Percentiles rank a stretch among this genome's conserved stretches.
Evolutionary conservation across 2,888 invertebrate genomes (phyloP).

Genomic region (Pandemis cinnamomeana): DNA sequence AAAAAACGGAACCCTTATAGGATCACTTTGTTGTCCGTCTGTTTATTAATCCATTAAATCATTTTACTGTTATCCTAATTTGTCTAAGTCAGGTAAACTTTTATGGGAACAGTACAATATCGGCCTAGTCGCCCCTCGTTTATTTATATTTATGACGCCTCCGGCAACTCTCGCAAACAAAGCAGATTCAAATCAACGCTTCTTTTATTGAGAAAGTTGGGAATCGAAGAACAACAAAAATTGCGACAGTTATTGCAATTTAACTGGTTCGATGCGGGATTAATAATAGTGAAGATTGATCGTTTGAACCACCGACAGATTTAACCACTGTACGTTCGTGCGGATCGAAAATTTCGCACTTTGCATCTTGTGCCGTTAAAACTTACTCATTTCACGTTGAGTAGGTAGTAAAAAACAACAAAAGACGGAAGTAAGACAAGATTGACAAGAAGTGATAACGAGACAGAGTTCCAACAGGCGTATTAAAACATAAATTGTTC

Average conservation of each 20-base stretch:
- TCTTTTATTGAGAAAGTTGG: slow-evolving; percentile 30
- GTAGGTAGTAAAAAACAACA: too few species aligned
- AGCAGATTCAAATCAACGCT: slow-evolving; percentile 26
- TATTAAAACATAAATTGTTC: background rate
- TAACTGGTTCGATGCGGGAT: background rate
- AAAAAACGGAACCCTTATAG: too few species aligned
- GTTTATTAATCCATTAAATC: too few species aligned
- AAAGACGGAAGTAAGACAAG: too few species aligned
- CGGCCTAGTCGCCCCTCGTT: slow-evolving; percentile 10
- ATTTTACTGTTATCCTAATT: too few species aligned
- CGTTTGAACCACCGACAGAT: background rate
- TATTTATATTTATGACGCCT: slow-evolving; percentile 31
- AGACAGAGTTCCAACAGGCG: background rate
- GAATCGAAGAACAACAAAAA: slow-evolving; percentile 14
- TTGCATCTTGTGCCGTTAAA: background rate
- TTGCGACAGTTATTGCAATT: slow-evolving; percentile 13
- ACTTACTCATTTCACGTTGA: too few species aligned
- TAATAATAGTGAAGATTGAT: background rate
- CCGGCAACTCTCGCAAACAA: slow-evolving; percentile 29
- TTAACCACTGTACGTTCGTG: background rate
- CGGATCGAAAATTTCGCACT: background rate
- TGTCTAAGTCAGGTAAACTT: background rate
- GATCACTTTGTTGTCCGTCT: too few species aligned
- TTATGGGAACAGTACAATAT: slow-evolving; percentile 3
- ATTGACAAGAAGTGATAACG: background rate